These are phyloP conservation scores for Mungos mungo DNA, from an alignment of 2,113 vertebrate species.

Conservation along the genomic window DNA sequence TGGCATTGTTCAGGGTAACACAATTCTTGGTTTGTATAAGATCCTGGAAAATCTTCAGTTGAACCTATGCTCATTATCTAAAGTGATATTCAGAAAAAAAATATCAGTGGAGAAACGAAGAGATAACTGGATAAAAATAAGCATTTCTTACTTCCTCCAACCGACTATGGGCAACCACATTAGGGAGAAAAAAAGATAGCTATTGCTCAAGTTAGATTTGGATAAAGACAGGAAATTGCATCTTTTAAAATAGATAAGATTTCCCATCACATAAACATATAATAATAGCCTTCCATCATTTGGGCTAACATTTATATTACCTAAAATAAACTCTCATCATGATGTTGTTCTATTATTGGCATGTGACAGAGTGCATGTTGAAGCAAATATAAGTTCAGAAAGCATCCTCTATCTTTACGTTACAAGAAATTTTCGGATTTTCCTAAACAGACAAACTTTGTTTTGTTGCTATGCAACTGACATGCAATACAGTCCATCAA, in stretches of 20 bases:
- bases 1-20: neutral
- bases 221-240: constrained; percentile 80
- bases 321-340: constrained; percentile 83
- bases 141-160: neutral
- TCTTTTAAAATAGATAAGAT: constrained; percentile 81
- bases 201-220: constrained; percentile 70
- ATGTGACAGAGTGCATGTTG: constrained; percentile 80
- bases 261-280: constrained; percentile 79
- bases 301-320: constrained; percentile 84
- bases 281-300: constrained; percentile 79
- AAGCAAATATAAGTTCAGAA: constrained; percentile 81
- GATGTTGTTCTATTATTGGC: constrained; percentile 80
- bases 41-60: constrained; percentile 4
- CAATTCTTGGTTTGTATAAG: constrained; percentile 1
- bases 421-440: constrained; percentile 80
- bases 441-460: constrained; percentile 82
- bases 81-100: constrained; percentile 55
- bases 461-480: constrained; percentile 84
- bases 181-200: constrained; percentile 54
- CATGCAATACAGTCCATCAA: constrained; percentile 72
- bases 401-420: constrained; percentile 75
- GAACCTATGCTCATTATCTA: constrained; percentile 7
- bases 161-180: constrained; percentile 13
- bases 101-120: constrained; percentile 42
- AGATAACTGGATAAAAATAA: constrained; percentile 62